Base-by-base conservation (phyloP, 2,113 vertebrate species). In the Vidua macroura region DNA sequence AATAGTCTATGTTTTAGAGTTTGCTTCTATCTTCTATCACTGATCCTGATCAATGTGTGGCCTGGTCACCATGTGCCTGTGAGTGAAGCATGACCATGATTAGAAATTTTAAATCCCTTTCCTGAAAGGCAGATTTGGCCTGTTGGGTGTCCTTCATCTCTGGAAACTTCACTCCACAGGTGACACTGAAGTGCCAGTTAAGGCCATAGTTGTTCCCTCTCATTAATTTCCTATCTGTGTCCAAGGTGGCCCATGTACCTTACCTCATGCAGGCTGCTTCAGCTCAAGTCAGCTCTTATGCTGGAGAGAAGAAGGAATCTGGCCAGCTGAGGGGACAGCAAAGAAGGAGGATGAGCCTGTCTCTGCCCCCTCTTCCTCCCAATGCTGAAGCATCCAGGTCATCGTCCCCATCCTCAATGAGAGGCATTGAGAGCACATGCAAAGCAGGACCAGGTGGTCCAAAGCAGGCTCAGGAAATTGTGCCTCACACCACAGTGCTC, bases 391-490 rank as follows among this genome's bases (percentile, higher is more conserved):
- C 62, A 76, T 13, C 19, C 23, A 35, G 21, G 4, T 83, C 41
- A 64, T 37, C 1, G 1, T 39, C 21, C 21, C 13, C 15, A 25
- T 5, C 35, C 16, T 66, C 53, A 73, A 46, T 22, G 41, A 76
- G 19, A 6, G 24, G 4, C 1, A 0, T 33, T 79, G 56, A 67
- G 35, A 60, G 27, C 67, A 52, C 1, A 0, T 24, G 17, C 1
- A 3, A 62, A 92, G 44, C 25, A 27, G 44, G 23, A 37, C 16
- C 44, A 52, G 15, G 37, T 10, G 8, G 31, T 49, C 58, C 62
- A 69, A 49, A 73, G 58, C 17, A 49, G 41, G 44, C 53, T 85
- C 33, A 43, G 70, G 15, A 68, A 93, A 25, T 41, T 16, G 27
- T 88, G 49, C 56, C 39, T 78, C 19, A 17, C 14, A 27, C 21